phyloP scores from a whole-genome alignment of 1,140 invertebrate genomes.

The Glossosoma conforme region DNA sequence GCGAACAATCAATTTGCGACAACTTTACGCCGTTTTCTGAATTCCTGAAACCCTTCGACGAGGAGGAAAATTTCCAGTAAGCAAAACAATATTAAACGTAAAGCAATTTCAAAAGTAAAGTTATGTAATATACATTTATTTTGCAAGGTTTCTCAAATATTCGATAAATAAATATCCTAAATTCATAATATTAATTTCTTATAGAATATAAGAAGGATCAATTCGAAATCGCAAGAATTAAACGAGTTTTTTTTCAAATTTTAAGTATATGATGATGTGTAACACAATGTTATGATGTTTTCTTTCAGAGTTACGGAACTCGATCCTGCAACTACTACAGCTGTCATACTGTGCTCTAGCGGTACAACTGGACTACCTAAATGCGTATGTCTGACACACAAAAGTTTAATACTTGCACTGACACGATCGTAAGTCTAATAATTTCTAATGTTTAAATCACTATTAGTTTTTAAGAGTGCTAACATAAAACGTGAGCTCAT shows the following conservation, averaged over 20 bases:
- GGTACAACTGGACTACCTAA: slow-evolving; percentile 23
- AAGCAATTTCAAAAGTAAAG: neutral
- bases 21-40: slow-evolving; percentile 1
- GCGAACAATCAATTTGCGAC: neutral
- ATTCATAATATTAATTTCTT: too few relatives aligned
- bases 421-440: too few relatives aligned
- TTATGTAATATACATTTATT: neutral
- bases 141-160: too few relatives aligned
- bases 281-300: slow-evolving; percentile 1
- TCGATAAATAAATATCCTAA: too few relatives aligned
- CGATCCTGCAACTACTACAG: slow-evolving; percentile 22
- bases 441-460: too few relatives aligned
- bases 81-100: neutral
- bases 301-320: slow-evolving; percentile 23
- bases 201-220: too few relatives aligned
- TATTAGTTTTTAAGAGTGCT: too few relatives aligned
- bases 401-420: too few relatives aligned
- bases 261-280: neutral
- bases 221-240: too few relatives aligned
- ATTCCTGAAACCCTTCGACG: neutral
- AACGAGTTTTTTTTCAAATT: too few relatives aligned
- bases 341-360: slow-evolving; percentile 22
- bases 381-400: slow-evolving; percentile 20
- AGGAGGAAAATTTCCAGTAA: slow-evolving; percentile 2
- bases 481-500: too few relatives aligned